A percentile compares a stretch with the other conserved stretches of the same genome.
Evolutionary conservation across 1,140 invertebrate species (phyloP).

Genomic region (Penaeus chinensis): DNA sequence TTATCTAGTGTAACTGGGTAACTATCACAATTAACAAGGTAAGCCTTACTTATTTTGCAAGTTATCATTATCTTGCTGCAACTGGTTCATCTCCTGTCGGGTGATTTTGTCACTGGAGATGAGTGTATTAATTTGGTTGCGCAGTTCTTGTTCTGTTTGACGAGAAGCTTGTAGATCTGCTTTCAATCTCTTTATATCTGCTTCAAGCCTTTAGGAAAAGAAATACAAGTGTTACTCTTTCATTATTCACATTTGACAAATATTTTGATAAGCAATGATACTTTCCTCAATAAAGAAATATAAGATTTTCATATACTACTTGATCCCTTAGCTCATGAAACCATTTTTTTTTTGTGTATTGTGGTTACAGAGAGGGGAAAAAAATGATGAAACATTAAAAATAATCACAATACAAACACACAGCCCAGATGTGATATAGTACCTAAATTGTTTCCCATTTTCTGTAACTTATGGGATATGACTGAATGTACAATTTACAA

Average conservation of each 20-base stretch:
- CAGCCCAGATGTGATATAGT: no score
- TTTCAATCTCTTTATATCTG: conserved; percentile 84
- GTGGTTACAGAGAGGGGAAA: no score
- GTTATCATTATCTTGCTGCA: conserved; percentile 85
- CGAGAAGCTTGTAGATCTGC: conserved; percentile 81
- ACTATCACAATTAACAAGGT: background rate
- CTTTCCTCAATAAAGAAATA: background rate
- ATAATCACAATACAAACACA: no score
- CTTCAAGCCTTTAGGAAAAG: conserved; percentile 71
- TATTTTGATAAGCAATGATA: background rate
- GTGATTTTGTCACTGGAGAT: conserved; percentile 78
- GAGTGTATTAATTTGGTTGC: conserved; percentile 79
- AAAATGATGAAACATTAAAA: no score
- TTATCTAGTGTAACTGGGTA: background rate
- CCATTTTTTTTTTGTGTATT: no score
- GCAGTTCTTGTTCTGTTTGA: conserved; percentile 85
- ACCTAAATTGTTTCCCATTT: no score
- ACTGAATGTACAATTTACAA: no score
- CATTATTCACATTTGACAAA: conserved; percentile 2
- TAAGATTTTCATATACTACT: no score
- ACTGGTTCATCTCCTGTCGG: conserved; percentile 79
- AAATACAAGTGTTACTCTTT: conserved; percentile 20
- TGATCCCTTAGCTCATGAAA: no score
- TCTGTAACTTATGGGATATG: no score
- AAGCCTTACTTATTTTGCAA: conserved; percentile 79